Evolutionary conservation across 30 jellyfish, hydroid and myxozoan genomes (phyloP).

Genomic region (Catostylus mosaicus): DNA sequence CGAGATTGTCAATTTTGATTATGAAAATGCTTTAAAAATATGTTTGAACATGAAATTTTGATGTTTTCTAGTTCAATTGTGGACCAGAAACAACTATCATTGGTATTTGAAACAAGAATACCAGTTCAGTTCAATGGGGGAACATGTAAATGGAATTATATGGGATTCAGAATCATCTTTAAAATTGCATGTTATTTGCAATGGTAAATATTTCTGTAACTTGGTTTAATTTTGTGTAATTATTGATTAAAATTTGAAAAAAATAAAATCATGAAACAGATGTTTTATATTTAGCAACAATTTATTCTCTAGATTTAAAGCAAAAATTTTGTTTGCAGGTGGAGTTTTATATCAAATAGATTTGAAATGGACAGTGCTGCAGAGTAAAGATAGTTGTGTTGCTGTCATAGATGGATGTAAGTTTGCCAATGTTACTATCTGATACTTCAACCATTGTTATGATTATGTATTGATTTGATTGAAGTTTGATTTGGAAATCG

Average conservation of each 20-base stretch:
- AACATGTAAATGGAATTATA: slow-evolving; percentile 9
- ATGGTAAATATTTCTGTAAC: slow-evolving; percentile 15
- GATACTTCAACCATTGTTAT: no score
- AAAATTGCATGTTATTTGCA: slow-evolving; percentile 70
- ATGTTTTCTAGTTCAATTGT: slow-evolving; percentile 74
- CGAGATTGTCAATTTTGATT: background rate
- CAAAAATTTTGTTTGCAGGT: no score
- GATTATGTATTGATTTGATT: no score
- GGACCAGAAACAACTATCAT: slow-evolving; percentile 88
- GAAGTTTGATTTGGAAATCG: no score
- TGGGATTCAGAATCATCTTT: slow-evolving; percentile 85
- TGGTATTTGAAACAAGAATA: slow-evolving; percentile 93
- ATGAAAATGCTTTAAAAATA: background rate
- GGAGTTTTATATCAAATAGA: slow-evolving; percentile 57
- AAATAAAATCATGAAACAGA: no score
- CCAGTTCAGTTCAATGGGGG: slow-evolving; percentile 32
- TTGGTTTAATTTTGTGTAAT: background rate
- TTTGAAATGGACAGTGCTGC: slow-evolving; percentile 65
- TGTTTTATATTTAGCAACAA: no score
- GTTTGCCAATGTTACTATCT: slow-evolving; percentile 4
- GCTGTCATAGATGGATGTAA: slow-evolving; percentile 97
- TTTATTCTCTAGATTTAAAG: no score
- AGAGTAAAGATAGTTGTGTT: slow-evolving; percentile 79
- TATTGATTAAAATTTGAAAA: no score
- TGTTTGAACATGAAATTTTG: background rate